Conservation (phyloP, 2,888 invertebrate genomes). For the Xylocampa areola region DNA sequence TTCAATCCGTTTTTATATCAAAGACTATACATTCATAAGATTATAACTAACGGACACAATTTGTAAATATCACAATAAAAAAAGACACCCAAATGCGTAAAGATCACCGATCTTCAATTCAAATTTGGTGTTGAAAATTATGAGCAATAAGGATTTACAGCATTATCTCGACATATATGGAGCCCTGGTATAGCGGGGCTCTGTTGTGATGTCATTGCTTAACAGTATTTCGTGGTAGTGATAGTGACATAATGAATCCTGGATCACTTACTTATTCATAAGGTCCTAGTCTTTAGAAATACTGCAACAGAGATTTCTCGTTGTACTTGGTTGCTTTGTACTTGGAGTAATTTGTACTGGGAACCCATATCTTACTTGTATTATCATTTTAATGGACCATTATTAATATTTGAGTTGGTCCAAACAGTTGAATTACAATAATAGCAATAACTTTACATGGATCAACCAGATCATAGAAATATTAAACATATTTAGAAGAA, state of each 20-base stretch:
- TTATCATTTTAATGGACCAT: slow-evolving; percentile 1
- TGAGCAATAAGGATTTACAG: no score
- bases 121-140: no score
- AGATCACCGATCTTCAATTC: no score
- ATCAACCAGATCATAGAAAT: no score
- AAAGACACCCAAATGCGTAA: no score
- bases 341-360: slow-evolving; percentile 30
- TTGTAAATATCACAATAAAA: no score
- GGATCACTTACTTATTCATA: slow-evolving; percentile 28
- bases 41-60: no score
- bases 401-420: not conserved
- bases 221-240: no score
- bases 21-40: no score
- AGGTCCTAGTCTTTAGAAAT: slow-evolving; percentile 18
- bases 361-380: slow-evolving; percentile 12
- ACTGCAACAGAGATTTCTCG: slow-evolving; percentile 15
- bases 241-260: slow-evolving; percentile 31
- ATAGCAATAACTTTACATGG: no score
- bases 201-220: slow-evolving; percentile 47
- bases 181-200: slow-evolving; percentile 53
- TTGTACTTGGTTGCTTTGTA: slow-evolving; percentile 20
- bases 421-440: not conserved
- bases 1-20: no score
- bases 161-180: slow-evolving; percentile 22
- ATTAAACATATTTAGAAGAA: no score